A percentile compares a stretch with the other conserved stretches of the same genome.
Conservation (phyloP, 1,140 invertebrate species). For the Sycophila sp. region DNA sequence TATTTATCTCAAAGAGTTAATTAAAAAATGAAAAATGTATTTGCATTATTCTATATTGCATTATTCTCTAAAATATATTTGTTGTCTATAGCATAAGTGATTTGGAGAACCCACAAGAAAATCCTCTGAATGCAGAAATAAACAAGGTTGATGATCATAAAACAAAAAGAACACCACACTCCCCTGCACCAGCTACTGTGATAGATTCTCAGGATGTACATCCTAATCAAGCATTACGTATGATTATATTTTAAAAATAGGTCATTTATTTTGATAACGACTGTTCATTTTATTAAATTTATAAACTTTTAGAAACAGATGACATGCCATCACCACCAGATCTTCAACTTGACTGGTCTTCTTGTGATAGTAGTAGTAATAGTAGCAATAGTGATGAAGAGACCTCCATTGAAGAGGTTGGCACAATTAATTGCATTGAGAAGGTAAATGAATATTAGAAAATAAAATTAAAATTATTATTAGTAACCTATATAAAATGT, state of each 20-base stretch:
- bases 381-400: constrained; percentile 65
- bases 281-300: constrained; percentile 3
- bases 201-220: constrained; percentile 46
- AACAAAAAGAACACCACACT: constrained; percentile 18
- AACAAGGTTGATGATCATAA: constrained; percentile 11
- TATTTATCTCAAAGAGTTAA: no score
- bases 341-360: constrained; percentile 81
- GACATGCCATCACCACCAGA: constrained; percentile 78
- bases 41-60: background rate
- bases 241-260: constrained; percentile 27
- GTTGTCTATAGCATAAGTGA: constrained; percentile 43
- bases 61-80: background rate
- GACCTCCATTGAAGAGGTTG: constrained; percentile 70
- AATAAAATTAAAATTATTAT: background rate
- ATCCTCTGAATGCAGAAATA: constrained; percentile 31
- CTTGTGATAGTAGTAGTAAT: constrained; percentile 52
- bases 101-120: constrained; percentile 38
- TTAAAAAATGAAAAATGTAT: background rate
- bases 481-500: background rate
- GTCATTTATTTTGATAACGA: constrained; percentile 7
- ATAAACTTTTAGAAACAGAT: constrained; percentile 49
- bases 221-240: constrained; percentile 49
- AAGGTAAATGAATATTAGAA: constrained; percentile 39
- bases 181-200: constrained; percentile 41
- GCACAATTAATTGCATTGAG: constrained; percentile 57